Evolutionary conservation across 1,140 invertebrate species (phyloP), one percentile per base, ranked within the genome.

Genomic region (Coptotermes formosanus): DNA sequence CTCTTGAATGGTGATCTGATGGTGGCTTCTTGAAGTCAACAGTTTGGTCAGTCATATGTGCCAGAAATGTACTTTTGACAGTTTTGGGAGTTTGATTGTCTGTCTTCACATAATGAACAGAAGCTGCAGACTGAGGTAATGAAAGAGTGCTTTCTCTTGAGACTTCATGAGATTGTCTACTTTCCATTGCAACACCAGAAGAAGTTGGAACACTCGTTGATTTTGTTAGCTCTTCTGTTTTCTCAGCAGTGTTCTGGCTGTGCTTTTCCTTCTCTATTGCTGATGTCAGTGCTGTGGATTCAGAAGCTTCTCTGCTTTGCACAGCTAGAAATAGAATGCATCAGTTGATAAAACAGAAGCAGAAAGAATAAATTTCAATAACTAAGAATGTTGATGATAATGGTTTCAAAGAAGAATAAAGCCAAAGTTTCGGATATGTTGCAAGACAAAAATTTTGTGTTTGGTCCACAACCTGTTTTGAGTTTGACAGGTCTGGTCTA

Each of bases 41-140:
- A 85, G 30, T 64, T 19, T 30, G n/a, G 1, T 1, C 16, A 16
- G n/a, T 82, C 16, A 87, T 86, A 25, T 90, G 88, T 21, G 88
- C 88, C 16, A 90, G 89, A 12, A 91, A 88, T 87, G 92, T 92
- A 81, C 91, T 89, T 88, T 92, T 92, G 85, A 92, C 90, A 8
- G 92, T 91, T 85, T 91, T 91, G 1, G 92, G 91, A n/a, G 45
- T 30, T n/a, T 84, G 19, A 25, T 19, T 52, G 11, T 23, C 45
- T 45, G 43, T 7, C 3, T n/a, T 83, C 14, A 38, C 43, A 8
- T 43, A 48, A 25, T 45, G 48, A 12, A 3, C 43, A 30, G 45
- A 45, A 30, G 43, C 30, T 59, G 43, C 9, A 45, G 44, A 32
- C 19, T 43, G 48, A 30, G 25, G 44, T 23, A 8, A 12, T 14